A percentile compares a stretch with the other conserved stretches of the same genome.
Evolutionary conservation across 2,113 vertebrate genomes (phyloP).

Genomic region (Osmerus mordax): DNA sequence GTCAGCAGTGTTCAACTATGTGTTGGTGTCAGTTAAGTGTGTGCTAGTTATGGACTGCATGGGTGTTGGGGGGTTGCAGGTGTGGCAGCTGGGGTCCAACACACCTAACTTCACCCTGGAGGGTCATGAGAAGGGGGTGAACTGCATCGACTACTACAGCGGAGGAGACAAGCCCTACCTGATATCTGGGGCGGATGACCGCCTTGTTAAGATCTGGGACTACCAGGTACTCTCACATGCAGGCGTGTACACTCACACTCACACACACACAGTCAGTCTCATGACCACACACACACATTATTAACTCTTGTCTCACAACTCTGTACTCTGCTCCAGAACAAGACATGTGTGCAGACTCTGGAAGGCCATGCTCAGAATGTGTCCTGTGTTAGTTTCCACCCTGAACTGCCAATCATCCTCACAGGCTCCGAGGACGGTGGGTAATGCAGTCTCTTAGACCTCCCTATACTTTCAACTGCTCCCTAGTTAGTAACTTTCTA

Average conservation of each 20-base stretch:
- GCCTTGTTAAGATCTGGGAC: slow-evolving; percentile 93
- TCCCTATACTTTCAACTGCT: not conserved
- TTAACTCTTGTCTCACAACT: no score
- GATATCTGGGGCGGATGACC: slow-evolving; percentile 91
- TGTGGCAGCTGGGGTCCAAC: slow-evolving; percentile 91
- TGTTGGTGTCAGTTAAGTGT: no score
- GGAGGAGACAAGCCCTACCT: slow-evolving; percentile 93
- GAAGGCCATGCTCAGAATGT: slow-evolving; percentile 93
- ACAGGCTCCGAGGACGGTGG: slow-evolving; percentile 93
- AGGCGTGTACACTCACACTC: not conserved
- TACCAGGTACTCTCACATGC: slow-evolving; percentile 79
- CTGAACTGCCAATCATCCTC: slow-evolving; percentile 90
- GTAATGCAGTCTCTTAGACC: slow-evolving; percentile 17
- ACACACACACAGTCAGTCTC: not conserved
- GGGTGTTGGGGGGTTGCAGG: slow-evolving; percentile 62
- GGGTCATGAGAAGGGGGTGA: slow-evolving; percentile 92
- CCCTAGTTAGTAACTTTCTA: no score
- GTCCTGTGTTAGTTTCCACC: slow-evolving; percentile 90
- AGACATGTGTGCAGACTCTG: slow-evolving; percentile 91
- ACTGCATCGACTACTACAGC: slow-evolving; percentile 93
- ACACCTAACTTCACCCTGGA: slow-evolving; percentile 93
- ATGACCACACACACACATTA: not conserved
- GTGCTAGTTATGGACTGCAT: not conserved
- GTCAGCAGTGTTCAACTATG: no score
- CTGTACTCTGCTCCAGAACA: slow-evolving; percentile 73